Percentiles rank a stretch among this genome's conserved stretches.
phyloP scores from a whole-genome alignment of 2,888 invertebrate genomes.

The Ornithoptera priamus region DNA sequence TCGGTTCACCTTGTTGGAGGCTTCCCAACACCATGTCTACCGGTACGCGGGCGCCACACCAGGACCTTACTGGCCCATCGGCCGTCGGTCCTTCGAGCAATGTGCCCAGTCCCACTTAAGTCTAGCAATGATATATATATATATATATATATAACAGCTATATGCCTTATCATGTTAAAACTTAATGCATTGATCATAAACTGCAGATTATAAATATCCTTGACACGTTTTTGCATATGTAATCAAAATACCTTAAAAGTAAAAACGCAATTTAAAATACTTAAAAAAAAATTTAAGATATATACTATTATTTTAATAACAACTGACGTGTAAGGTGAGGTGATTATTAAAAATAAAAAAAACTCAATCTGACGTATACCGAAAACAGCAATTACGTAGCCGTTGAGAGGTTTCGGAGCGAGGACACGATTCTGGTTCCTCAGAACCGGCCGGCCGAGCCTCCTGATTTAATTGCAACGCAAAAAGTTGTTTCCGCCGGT shows the following conservation, averaged over 20 bases:
- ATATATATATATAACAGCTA: too few species aligned
- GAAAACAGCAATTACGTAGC: constrained; percentile 20
- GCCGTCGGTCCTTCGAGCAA: too few species aligned
- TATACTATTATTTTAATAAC: constrained; percentile 2
- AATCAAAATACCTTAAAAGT: constrained; percentile 2
- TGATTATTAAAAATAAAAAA: constrained; percentile 2
- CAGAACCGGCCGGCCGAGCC: constrained; percentile 29
- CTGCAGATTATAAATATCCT: constrained; percentile 10
- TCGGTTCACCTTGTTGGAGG: too few species aligned
- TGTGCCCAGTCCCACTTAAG: too few species aligned
- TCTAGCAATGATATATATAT: too few species aligned
- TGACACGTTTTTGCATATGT: background rate
- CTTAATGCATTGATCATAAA: background rate
- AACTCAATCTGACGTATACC: constrained; percentile 6
- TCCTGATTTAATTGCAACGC: constrained; percentile 28
- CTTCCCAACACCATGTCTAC: too few species aligned
- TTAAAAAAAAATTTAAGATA: background rate
- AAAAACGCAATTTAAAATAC: background rate
- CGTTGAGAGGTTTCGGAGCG: constrained; percentile 19
- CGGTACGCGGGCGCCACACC: too few species aligned
- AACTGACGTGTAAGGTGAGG: background rate
- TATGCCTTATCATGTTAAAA: too few species aligned
- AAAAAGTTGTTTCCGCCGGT: constrained; percentile 27
- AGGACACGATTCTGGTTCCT: constrained; percentile 18
- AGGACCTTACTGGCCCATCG: too few species aligned